A percentile compares a stretch with the other conserved stretches of the same genome.
These are phyloP conservation scores for Heliconius melpomene DNA, from an alignment of 1,140 invertebrate species.

Conservation along the genomic window DNA sequence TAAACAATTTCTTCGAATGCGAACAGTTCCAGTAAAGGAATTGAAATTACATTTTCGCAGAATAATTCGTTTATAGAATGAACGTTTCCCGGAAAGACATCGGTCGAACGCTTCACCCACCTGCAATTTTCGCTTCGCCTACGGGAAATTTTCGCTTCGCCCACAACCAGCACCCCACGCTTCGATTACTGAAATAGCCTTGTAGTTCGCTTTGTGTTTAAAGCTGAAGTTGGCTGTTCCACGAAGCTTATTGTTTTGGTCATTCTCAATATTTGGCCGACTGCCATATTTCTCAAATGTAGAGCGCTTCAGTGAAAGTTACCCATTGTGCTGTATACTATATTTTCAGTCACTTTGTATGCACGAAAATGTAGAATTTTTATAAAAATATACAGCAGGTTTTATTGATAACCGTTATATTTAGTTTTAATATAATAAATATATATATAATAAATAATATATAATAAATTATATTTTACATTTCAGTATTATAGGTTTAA, in stretches of 20 bases:
- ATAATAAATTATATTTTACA: too few relatives aligned
- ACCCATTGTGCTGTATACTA: conserved; percentile 5
- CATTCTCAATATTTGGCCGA: conserved; percentile 12
- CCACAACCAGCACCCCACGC: background rate
- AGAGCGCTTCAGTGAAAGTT: conserved; percentile 1
- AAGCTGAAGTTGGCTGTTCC: conserved; percentile 6
- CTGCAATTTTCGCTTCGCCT: conserved; percentile 1
- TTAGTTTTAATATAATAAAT: too few relatives aligned
- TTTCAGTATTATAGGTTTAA: too few relatives aligned
- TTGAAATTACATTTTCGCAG: conserved; percentile 9
- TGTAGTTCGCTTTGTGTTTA: background rate
- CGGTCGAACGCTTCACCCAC: background rate
- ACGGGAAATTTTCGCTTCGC: background rate
- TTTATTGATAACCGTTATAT: background rate
- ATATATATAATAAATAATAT: too few relatives aligned
- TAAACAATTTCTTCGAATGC: background rate
- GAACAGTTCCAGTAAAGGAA: conserved; percentile 4
- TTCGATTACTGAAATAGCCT: conserved; percentile 2
- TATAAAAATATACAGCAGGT: background rate
- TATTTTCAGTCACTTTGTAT: background rate
- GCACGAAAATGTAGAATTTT: background rate
- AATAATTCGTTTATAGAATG: conserved; percentile 10
- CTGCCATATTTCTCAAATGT: conserved; percentile 7
- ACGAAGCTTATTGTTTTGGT: conserved; percentile 11
- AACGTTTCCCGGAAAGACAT: background rate